These are phyloP conservation scores for Disparrhopalites patrizii DNA, from an alignment of 2,888 invertebrate species.

Conservation along the genomic window DNA sequence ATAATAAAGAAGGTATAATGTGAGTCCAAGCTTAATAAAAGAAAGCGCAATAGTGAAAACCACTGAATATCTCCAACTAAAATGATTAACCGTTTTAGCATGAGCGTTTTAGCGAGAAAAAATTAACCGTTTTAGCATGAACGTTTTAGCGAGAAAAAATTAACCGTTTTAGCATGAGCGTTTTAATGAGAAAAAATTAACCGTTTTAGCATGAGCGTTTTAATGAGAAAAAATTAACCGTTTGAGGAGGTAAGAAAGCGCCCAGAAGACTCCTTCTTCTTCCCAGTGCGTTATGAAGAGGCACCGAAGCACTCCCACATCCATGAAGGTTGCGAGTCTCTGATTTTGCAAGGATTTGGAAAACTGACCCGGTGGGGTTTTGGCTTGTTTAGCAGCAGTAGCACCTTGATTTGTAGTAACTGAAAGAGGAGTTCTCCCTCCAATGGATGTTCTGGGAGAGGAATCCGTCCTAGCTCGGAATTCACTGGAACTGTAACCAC, in stretches of 20 bases:
- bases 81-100: too few species aligned
- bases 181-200: too few species aligned
- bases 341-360: conserved; percentile 55
- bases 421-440: conserved; percentile 33
- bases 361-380: conserved; percentile 38
- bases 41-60: too few species aligned
- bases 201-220: too few species aligned
- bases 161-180: too few species aligned
- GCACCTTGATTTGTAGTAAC: conserved; percentile 26
- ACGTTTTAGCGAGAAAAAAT: too few species aligned
- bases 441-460: conserved; percentile 47
- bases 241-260: conserved; percentile 82
- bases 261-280: conserved; percentile 98
- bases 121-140: too few species aligned
- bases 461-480: conserved; percentile 46
- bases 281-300: conserved; percentile 96
- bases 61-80: too few species aligned
- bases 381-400: conserved; percentile 12
- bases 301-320: conserved; percentile 92
- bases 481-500: conserved; percentile 40
- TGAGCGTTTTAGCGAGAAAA: too few species aligned
- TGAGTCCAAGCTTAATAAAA: too few species aligned
- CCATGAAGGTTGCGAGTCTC: conserved; percentile 87
- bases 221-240: too few species aligned
- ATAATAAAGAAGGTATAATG: too few species aligned